Evolutionary conservation across 2,797 vertebrate genomes (phyloP), one percentile per base, ranked within the genome.

Genomic region (Onychomys arenicola): DNA sequence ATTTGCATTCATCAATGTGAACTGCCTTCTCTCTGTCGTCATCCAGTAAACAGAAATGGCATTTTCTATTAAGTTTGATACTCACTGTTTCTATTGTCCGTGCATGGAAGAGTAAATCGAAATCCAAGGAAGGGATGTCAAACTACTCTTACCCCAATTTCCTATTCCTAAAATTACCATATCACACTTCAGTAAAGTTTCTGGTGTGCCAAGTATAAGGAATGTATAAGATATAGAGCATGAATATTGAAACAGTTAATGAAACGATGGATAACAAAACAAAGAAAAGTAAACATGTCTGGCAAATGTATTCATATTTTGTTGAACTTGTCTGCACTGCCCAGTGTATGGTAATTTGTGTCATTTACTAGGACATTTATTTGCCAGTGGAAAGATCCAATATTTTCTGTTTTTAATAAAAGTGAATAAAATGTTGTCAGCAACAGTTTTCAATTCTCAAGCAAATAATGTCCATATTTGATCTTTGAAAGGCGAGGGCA

Each of bases 321-420:
- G 19, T 87, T 97, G 89, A 97, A 71, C 91, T 63, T 63, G 46
- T 97, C 95, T 96, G 25, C 91, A 57, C 89, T 75, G 73, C 95
- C 61, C 14, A 10, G 67, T 86, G 75, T 95, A 95, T 83, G 96
- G 52, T 93, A 49, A 91, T 97, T 90, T 93, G 46, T 93, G 73
- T 93, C 5, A 93, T 92, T 96, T 90, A 93, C 97, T 95, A 98
- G 90, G 13, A 97, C 67, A 93, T 37, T 57, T 13, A 93, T 37
- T 57, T 13, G 67, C 81, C 81, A 71, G 95, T 91, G 73, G 34
- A 97, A 96, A 96, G 34, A 90, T 13, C 82, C 96, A 95, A 94
- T 80, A 91, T 76, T 89, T 80, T 93, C 14, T 84, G 78, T 92
- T 55, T 34, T 93, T 96, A 83, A 97, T 95, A 95, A 95, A 97